These are phyloP conservation scores for Aptenodytes patagonicus DNA, from an alignment of 2,113 vertebrate genomes.

Conservation along the genomic window DNA sequence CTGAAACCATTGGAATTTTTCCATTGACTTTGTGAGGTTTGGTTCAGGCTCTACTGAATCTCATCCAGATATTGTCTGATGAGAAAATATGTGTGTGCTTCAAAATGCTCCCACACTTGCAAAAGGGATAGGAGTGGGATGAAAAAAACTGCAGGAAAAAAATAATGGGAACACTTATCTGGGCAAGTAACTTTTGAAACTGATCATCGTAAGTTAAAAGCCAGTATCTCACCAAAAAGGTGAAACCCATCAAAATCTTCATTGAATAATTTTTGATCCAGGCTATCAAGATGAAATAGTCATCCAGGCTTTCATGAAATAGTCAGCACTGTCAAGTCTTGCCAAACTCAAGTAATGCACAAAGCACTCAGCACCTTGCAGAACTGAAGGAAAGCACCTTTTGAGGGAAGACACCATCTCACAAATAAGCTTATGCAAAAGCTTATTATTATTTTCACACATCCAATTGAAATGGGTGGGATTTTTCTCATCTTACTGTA, in stretches of 20 bases:
- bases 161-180: background rate
- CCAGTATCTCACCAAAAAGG: background rate
- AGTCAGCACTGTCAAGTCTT: background rate
- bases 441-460: background rate
- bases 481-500: background rate
- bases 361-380: background rate
- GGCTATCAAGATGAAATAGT: background rate
- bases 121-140: background rate
- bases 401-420: background rate
- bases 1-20: background rate
- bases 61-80: background rate
- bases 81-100: background rate
- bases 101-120: background rate
- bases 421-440: background rate
- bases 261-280: background rate
- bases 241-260: background rate
- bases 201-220: background rate
- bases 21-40: background rate
- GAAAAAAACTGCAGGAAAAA: background rate
- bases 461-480: background rate
- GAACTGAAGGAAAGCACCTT: background rate
- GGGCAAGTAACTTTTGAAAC: background rate
- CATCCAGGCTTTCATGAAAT: background rate
- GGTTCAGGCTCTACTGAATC: background rate
- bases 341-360: background rate